Conservation (phyloP, 2,888 invertebrate species). For the Ophonus ardosiacus region DNA sequence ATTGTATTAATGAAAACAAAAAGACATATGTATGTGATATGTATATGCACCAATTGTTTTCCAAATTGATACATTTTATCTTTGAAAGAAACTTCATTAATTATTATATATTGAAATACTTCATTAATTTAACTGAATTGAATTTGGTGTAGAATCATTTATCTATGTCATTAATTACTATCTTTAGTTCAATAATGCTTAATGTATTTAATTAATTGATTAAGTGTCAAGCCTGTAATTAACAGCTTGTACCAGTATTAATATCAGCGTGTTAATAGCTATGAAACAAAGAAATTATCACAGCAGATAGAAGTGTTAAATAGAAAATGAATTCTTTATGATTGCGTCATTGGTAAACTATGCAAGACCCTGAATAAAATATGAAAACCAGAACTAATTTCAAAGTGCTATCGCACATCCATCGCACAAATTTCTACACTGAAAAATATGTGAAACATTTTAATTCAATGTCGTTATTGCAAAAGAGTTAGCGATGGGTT, state of each 20-base stretch:
- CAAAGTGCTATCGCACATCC: conserved; percentile 29
- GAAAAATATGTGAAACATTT: conserved; percentile 52
- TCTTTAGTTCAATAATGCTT: background rate
- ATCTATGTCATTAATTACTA: conserved; percentile 1
- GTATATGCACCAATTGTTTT: too few relatives aligned
- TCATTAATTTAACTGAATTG: background rate
- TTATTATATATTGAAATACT: too few relatives aligned
- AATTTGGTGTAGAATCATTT: background rate
- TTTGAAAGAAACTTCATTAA: background rate
- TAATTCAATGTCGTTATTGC: conserved; percentile 56
- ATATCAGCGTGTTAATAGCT: background rate
- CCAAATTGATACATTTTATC: background rate
- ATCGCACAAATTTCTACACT: conserved; percentile 49
- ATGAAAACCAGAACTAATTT: conserved; percentile 54
- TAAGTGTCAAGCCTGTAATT: conserved; percentile 19
- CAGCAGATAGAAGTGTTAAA: conserved; percentile 8
- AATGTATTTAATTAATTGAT: conserved; percentile 3
- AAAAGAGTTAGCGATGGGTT: conserved; percentile 2
- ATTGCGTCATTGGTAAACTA: conserved; percentile 1
- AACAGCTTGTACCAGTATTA: background rate
- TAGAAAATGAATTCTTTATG: background rate
- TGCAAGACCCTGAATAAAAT: conserved; percentile 51
- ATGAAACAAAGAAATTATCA: conserved; percentile 29
- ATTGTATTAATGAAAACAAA: too few relatives aligned
- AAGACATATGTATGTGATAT: too few relatives aligned